Conservation (phyloP, 2,113 vertebrate species). For the Chlamydotis undulata region DNA sequence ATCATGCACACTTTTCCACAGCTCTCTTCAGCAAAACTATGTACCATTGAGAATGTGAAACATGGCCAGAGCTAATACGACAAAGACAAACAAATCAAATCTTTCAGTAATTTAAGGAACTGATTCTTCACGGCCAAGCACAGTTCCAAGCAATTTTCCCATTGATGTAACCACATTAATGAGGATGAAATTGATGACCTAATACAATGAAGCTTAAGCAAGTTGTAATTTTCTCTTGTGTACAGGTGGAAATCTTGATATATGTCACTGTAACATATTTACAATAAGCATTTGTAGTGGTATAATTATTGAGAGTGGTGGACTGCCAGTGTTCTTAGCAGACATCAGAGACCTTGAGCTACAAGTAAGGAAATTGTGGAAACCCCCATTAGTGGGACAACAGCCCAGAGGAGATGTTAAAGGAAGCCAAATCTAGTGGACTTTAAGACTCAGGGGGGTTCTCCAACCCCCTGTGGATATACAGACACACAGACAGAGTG, state of each 20-base stretch:
- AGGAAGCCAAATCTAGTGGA: neutral
- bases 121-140: neutral
- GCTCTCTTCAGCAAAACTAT: neutral
- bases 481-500: too few species aligned
- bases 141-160: neutral
- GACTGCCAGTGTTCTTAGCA: neutral
- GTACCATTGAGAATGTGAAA: neutral
- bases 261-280: neutral
- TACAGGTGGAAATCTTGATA: neutral
- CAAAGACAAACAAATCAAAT: neutral
- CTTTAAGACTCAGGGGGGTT: neutral
- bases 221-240: neutral
- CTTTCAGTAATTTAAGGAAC: neutral
- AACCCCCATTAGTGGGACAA: neutral
- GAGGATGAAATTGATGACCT: neutral
- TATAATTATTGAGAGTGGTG: neutral
- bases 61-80: neutral
- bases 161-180: neutral
- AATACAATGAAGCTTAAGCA: neutral
- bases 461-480: accelerated
- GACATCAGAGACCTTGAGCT: neutral
- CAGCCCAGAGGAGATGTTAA: neutral
- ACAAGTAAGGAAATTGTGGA: neutral
- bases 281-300: neutral
- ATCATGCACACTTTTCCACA: neutral